Base-by-base conservation (phyloP, 2,888 invertebrate species). In the Drosophila greeni region DNA sequence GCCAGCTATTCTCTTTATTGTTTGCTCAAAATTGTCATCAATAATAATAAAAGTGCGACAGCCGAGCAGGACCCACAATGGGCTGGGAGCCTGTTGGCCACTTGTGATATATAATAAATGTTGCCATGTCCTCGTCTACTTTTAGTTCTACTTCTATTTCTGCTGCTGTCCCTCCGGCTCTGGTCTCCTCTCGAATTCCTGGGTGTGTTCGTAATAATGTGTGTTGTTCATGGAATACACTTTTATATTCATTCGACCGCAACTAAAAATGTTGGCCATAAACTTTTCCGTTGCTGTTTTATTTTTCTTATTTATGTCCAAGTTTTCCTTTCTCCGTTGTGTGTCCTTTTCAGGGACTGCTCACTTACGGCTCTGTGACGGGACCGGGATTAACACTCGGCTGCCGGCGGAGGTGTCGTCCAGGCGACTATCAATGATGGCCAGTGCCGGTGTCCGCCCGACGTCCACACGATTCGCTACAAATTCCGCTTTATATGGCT, bases 1-100 rank as follows among this genome's bases (percentile, higher is more conserved):
- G n/a, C 47, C 53, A 40, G 55, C 54, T 71, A 74, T 74, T 70
- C 65, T 53, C 66, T 84, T 84, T 84, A 81, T 81, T 84, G 85
- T 84, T 75, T 73, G 75, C 85, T 84, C 83, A 81, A 81, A 82
- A 82, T 77, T 83, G 85, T 82, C 85, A 85, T 82, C 82, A 85
- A 85, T 82, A 82, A 82, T 85, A 83, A 82, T 85, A 81, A 80
- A 84, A 77, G 80, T 69, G 68, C 65, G 72, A 60, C 70, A 47
- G 62, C 71, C 51, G 49, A 61, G 72, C 54, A 23, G 40, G 66
- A 40, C 42, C 73, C 64, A 71, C 70, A 74, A 71, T 77, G 75
- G 62, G 57, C 81, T 24, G 66, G 56, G 56, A 68, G 70, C 71
- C 74, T 64, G 67, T 70, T 61, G 66, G 70, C 75, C 83, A 81